Evolutionary conservation across 2,797 vertebrate species (phyloP), one percentile per base, ranked within the genome.

Genomic region (Nannoperca obscura): DNA sequence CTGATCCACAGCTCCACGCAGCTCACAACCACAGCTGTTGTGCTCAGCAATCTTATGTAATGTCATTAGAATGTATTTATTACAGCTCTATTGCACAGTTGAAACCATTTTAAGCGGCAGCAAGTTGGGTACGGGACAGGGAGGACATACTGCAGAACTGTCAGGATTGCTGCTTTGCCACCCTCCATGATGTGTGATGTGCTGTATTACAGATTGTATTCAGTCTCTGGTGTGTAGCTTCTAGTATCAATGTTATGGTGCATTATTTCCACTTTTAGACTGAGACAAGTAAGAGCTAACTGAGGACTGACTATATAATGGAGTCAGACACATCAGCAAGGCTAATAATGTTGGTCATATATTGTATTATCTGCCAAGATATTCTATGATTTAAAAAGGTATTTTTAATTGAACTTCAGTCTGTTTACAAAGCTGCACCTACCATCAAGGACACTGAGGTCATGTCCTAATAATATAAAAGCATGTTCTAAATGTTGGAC

Each of bases 1-100:
- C 67, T 86, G 89, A 86, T 92, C 90, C 83, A 40, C 32, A 12
- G 49, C 74, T 62, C 65, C 53, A 62, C 73, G 22, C 27, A 55
- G 71, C 78, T 82, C 78, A 24, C 50, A 42, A 34, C 46, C 40
- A 47, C 92, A 93, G 88, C 90, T 91, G 92, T 64, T 49, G 40
- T 80, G 66, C 74, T 86, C 81, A 89, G 85, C 81, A 2, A 11
- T 63, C 86, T 93, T 92, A 93, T 86, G 89, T 88, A 94, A 94
- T 61, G 84, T 84, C 76, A 92, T 92, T 92, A 93, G 60, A 67
- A 61, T 71, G 86, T 89, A 88, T 93, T 92, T 90, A 81, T 92
- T 86, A 89, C 83, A 71, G 86, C 86, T 92, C 80, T 75, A 24
- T 88, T 86, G 80, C 89, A 91, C 70, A 72, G 84, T 74, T 83